These are phyloP conservation scores for Melanaphis sacchari DNA, from an alignment of 1,140 invertebrate species.

Conservation along the genomic window DNA sequence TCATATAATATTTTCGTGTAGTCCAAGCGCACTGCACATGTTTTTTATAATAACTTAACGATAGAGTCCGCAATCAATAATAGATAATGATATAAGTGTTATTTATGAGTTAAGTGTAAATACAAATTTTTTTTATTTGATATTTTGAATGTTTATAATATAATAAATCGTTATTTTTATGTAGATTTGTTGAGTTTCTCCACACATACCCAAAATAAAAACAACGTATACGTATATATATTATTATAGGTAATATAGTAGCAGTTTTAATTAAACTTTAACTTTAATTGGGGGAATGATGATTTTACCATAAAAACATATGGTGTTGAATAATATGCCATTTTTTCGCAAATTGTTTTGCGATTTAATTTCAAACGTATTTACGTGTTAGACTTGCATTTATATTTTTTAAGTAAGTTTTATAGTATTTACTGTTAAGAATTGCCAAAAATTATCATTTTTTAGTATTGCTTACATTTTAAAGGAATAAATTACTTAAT, in stretches of 20 bases:
- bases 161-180: background rate
- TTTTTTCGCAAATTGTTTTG: too few species aligned
- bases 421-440: background rate
- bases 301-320: too few species aligned
- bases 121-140: background rate
- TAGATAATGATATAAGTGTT: background rate
- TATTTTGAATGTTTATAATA: background rate
- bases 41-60: background rate
- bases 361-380: too few species aligned
- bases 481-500: background rate
- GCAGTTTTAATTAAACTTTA: too few species aligned
- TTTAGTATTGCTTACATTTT: background rate
- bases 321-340: too few species aligned
- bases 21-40: background rate
- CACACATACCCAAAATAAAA: too few species aligned
- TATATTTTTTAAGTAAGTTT: background rate
- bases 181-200: too few species aligned
- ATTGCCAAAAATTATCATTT: background rate
- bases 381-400: too few species aligned
- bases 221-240: too few species aligned
- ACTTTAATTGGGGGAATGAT: too few species aligned
- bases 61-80: background rate
- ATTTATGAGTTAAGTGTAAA: background rate
- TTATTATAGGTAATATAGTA: too few species aligned
- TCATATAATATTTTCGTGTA: background rate